Percentiles rank a stretch among this genome's conserved stretches.
Evolutionary conservation across 2,113 vertebrate genomes (phyloP).

Genomic region (Acanthochromis polyacanthus): DNA sequence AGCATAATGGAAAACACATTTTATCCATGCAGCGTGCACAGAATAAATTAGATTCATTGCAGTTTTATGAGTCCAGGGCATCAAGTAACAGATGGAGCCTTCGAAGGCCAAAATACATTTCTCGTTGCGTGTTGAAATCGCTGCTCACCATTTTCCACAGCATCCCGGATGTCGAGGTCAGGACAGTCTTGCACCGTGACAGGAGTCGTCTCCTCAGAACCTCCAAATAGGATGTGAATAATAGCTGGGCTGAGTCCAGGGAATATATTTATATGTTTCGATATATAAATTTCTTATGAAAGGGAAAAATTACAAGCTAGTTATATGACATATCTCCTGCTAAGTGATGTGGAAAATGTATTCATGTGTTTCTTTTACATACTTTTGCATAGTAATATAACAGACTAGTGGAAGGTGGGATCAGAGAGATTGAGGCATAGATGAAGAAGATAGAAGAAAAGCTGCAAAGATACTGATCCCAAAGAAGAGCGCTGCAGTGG

Average conservation of each 20-base stretch:
- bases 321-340: too few relatives aligned
- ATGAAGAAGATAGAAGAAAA: too few relatives aligned
- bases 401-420: too few relatives aligned
- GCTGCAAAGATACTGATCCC: too few relatives aligned
- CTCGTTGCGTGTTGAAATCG: background rate
- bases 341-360: too few relatives aligned
- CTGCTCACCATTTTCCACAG: constrained; percentile 40
- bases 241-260: constrained; percentile 59
- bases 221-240: constrained; percentile 60
- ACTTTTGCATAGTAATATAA: too few relatives aligned
- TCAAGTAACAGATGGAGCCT: constrained; percentile 2
- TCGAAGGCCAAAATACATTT: background rate
- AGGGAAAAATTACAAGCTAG: too few relatives aligned
- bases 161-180: constrained; percentile 57
- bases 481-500: too few relatives aligned
- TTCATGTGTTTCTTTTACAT: too few relatives aligned
- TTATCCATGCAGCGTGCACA: background rate
- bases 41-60: background rate
- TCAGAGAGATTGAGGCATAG: too few relatives aligned
- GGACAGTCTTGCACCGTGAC: constrained; percentile 54
- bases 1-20: background rate
- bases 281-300: too few relatives aligned
- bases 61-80: background rate
- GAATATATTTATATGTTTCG: too few relatives aligned
- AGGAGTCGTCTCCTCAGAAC: constrained; percentile 37